These are phyloP conservation scores for Ptilorrhoa leucosticta DNA, from an alignment of 2,113 vertebrate species.

Conservation along the genomic window DNA sequence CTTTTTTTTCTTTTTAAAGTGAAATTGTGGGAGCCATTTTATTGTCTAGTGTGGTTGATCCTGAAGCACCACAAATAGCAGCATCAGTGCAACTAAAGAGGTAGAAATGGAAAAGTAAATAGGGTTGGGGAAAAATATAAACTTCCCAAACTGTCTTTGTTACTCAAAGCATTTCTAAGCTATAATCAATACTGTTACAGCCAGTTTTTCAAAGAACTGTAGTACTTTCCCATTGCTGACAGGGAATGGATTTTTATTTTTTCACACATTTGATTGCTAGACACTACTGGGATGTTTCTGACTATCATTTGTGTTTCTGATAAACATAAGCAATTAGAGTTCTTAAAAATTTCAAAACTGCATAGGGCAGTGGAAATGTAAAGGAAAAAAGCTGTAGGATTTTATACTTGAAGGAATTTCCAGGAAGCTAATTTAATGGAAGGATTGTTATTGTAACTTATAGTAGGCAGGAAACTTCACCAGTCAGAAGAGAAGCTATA, in stretches of 20 bases:
- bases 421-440: neutral
- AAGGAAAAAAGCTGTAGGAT: neutral
- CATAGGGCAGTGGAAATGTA: neutral
- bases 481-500: neutral
- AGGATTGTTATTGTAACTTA: neutral
- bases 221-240: neutral
- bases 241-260: neutral
- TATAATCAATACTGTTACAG: neutral
- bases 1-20: neutral
- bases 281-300: neutral
- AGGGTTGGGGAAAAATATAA: neutral
- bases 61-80: neutral
- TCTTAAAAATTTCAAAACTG: neutral
- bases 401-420: neutral
- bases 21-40: neutral
- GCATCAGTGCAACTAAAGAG: neutral
- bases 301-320: neutral
- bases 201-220: neutral
- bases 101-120: neutral
- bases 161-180: neutral
- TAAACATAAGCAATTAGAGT: neutral
- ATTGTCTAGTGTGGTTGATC: neutral
- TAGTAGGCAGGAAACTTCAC: neutral
- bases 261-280: neutral
- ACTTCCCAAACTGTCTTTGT: neutral